Conservation (phyloP, 2,797 vertebrate genomes). For the Halcyon leucocephala region DNA sequence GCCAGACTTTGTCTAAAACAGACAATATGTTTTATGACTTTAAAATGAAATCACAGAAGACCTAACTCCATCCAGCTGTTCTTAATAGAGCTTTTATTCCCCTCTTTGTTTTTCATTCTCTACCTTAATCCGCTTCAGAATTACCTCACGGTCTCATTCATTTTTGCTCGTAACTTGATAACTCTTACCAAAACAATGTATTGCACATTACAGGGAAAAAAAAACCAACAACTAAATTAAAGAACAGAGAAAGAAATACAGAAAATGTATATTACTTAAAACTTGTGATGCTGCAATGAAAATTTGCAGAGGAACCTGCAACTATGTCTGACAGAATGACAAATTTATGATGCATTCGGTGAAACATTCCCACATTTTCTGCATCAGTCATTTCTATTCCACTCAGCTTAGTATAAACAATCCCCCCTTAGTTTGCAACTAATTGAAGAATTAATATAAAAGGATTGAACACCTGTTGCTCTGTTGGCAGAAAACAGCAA, state of each 20-base stretch:
- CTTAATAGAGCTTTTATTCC: not conserved
- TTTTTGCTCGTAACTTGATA: constrained; percentile 43
- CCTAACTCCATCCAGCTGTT: constrained; percentile 54
- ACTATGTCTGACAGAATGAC: constrained; percentile 22
- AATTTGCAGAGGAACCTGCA: constrained; percentile 36
- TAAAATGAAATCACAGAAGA: constrained; percentile 46
- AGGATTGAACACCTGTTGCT: constrained; percentile 62
- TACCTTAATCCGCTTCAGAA: constrained; percentile 44
- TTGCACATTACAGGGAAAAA: not conserved
- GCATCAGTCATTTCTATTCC: constrained; percentile 49
- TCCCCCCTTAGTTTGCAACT: constrained; percentile 27
- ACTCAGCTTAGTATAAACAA: constrained; percentile 56
- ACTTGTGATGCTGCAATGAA: not conserved
- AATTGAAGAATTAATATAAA: constrained; percentile 68
- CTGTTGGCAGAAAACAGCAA: constrained; percentile 42
- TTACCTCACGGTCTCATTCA: constrained; percentile 48
- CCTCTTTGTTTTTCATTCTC: constrained; percentile 54
- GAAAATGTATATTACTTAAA: constrained; percentile 27
- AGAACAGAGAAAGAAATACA: not conserved
- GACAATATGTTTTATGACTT: constrained; percentile 39
- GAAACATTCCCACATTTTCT: constrained; percentile 55
- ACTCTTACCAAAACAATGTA: constrained; percentile 22
- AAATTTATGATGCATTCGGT: constrained; percentile 7
- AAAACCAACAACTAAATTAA: not conserved
- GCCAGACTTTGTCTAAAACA: not conserved